These are phyloP conservation scores for Dinocampus coccinellae DNA, from an alignment of 2,888 invertebrate species.

Conservation along the genomic window DNA sequence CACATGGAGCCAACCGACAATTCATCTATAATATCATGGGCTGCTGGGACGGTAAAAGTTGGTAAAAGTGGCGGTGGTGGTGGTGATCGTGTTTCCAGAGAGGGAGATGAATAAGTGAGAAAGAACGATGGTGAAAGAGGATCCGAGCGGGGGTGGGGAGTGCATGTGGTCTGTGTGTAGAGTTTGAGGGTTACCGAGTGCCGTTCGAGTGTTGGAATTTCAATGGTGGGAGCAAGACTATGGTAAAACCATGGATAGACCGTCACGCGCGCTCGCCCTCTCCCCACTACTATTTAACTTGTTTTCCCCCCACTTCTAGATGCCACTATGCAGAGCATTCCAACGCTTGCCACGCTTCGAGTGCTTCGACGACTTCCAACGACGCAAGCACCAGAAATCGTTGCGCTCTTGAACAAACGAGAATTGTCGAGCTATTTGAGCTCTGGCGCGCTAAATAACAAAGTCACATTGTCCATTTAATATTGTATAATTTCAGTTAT, in stretches of 20 bases:
- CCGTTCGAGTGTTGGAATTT: slow-evolving; percentile 61
- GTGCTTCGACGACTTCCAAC: too few relatives aligned
- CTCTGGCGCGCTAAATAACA: slow-evolving; percentile 62
- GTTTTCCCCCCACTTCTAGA: slow-evolving; percentile 41
- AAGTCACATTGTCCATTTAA: slow-evolving; percentile 48
- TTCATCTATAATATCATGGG: background rate
- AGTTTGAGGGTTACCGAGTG: slow-evolving; percentile 55
- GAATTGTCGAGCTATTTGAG: slow-evolving; percentile 60
- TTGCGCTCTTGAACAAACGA: slow-evolving; percentile 49
- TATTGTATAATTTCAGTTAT: background rate
- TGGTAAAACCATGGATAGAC: slow-evolving; percentile 59
- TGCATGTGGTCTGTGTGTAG: too few relatives aligned
- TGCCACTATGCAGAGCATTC: slow-evolving; percentile 58
- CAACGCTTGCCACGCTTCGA: slow-evolving; percentile 61
- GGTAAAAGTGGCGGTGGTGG: slow-evolving; percentile 36
- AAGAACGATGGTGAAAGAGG: too few relatives aligned
- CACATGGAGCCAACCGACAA: background rate
- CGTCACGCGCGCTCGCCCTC: slow-evolving; percentile 61
- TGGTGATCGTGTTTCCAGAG: background rate
- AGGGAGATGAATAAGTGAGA: slow-evolving; percentile 14
- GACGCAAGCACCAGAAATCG: slow-evolving; percentile 58
- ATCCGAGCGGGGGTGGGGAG: too few relatives aligned
- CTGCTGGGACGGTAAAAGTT: slow-evolving; percentile 36
- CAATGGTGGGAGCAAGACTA: slow-evolving; percentile 51
- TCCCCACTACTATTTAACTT: slow-evolving; percentile 53